Evolutionary conservation across 2,113 vertebrate genomes (phyloP), one percentile per base, ranked within the genome.

Genomic region (Melanostigma gelatinosum): DNA sequence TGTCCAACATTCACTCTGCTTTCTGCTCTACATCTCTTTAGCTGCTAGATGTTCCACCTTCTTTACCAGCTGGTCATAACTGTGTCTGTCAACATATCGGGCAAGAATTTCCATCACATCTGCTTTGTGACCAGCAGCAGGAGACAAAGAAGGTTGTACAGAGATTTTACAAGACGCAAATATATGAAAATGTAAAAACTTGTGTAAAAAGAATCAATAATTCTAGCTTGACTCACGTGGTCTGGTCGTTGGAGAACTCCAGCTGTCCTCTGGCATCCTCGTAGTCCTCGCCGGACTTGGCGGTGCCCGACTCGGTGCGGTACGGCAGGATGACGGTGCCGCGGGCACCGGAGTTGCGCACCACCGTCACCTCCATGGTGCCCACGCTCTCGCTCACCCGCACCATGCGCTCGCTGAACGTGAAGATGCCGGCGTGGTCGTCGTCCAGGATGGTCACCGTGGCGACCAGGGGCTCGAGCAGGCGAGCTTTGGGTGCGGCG

Each of bases 361-460:
- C 88, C 80, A 99, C 98, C 29, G 91, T 96, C 89, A 97, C 95
- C 91, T 99, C 97, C 96, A 98, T 94, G 54, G 96, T 95, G 50
- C 98, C 98, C 79, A 98, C 96, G 66, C 97, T 97, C 94, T 99
- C 98, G 73, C 97, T 98, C 75, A 98, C 96, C 0, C 95, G 96
- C 85, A 96, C 32, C 90, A 96, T 78, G 36, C 95, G 92, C 12
- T 98, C 97, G 13, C 96, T 93, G 91, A 99, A 99, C 0, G 96
- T 95, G 95, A 99, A 99, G 94, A 99, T 98, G 20, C 98, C 98
- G 0, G 97, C 98, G 67, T 99, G 98, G 95, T 99, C 98, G 61
- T 99, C 98, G 1, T 99, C 98, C 90, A 99, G 80, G 92, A 99
- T 99, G 93, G 98, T 99, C 72, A 99, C 97, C 0, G 96, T 99